Conservation (phyloP, 53 echinoderm and acorn worm species). For the Hippasteria phrygiana region DNA sequence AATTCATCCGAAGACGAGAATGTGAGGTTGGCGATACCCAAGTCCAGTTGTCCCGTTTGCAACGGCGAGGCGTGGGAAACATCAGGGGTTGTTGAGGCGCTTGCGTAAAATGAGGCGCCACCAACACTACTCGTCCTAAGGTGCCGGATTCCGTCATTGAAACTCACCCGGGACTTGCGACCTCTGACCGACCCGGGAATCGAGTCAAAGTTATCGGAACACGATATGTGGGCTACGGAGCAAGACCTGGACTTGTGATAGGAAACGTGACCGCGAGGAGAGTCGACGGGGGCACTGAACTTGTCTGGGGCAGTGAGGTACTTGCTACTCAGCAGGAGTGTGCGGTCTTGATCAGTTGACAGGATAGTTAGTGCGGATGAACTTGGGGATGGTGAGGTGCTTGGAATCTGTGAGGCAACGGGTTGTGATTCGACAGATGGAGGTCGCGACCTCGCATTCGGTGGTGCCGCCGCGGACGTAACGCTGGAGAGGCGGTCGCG, state of each 20-base stretch:
- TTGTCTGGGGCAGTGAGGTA: not conserved
- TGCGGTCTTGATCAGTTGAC: not conserved
- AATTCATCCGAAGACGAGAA: slow-evolving; percentile 23
- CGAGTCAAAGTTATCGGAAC: slow-evolving; percentile 1
- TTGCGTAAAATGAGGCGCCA: not conserved
- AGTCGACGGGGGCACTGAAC: not conserved
- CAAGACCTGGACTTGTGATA: slow-evolving; percentile 1
- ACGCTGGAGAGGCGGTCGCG: slow-evolving; percentile 34
- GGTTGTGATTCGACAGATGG: too few relatives aligned
- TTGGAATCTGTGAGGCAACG: slow-evolving; percentile 18
- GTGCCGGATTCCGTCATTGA: slow-evolving; percentile 31
- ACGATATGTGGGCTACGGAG: slow-evolving; percentile 17
- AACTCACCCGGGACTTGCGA: slow-evolving; percentile 4
- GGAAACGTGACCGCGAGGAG: not conserved
- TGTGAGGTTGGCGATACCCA: slow-evolving; percentile 4
- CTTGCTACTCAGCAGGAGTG: not conserved
- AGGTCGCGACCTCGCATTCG: not conserved
- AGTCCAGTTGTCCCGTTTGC: not conserved
- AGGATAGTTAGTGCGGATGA: not conserved
- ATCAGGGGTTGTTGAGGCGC: not conserved
- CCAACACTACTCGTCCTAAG: slow-evolving; percentile 36
- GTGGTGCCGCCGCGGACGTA: not conserved
- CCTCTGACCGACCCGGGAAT: not conserved
- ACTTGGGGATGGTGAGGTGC: not conserved
- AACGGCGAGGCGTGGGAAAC: not conserved